phyloP scores from a whole-genome alignment of 2,888 invertebrate genomes.

The Lacanobia wlatinum region DNA sequence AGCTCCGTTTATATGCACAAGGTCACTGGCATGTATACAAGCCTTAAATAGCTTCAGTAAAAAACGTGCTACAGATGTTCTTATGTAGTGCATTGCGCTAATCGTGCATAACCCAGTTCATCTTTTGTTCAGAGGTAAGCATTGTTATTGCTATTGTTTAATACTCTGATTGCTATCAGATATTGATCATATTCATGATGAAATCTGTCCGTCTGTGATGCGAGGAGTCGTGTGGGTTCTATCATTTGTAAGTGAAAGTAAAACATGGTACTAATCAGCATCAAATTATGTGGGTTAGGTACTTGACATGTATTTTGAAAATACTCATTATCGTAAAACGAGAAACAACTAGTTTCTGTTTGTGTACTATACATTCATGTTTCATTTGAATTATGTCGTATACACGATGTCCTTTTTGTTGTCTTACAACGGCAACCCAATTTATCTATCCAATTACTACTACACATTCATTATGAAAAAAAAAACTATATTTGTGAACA shows the following conservation, averaged over 20 bases:
- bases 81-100: slow-evolving; percentile 42
- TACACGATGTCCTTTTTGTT: no score
- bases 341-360: background rate
- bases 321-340: background rate
- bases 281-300: slow-evolving; percentile 2
- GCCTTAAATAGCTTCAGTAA: no score
- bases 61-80: slow-evolving; percentile 13
- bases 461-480: no score
- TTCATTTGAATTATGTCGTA: background rate
- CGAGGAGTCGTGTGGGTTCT: slow-evolving; percentile 21
- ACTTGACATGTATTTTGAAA: slow-evolving; percentile 1
- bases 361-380: background rate
- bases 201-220: slow-evolving; percentile 35
- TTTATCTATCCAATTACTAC: no score
- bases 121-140: slow-evolving; percentile 49
- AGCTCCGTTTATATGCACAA: no score
- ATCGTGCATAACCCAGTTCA: slow-evolving; percentile 40
- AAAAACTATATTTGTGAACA: no score
- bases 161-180: slow-evolving; percentile 45
- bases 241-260: slow-evolving; percentile 35
- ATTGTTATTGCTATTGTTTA: slow-evolving; percentile 53
- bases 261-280: slow-evolving; percentile 21
- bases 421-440: no score
- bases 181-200: slow-evolving; percentile 47
- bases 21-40: no score